A percentile compares a stretch with the other conserved stretches of the same genome.
Evolutionary conservation across 2,797 vertebrate species (phyloP).

Genomic region (Tinamus major): DNA sequence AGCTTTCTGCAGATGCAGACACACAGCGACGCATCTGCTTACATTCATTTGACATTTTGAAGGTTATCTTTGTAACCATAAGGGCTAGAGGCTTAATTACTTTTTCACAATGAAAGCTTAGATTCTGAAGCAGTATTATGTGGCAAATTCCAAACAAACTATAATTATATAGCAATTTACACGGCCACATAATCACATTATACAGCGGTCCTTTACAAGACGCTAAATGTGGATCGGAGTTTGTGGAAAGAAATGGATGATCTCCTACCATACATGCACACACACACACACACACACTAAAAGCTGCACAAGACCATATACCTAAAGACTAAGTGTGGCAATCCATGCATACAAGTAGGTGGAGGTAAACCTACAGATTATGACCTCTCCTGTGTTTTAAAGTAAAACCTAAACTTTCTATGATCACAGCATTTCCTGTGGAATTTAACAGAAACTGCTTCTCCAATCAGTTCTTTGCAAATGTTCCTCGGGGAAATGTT

Average conservation of each 20-base stretch:
- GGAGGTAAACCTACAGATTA: neutral
- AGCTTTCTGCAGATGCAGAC: constrained; percentile 27
- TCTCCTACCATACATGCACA: rapidly evolving
- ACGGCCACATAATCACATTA: neutral
- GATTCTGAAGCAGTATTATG: constrained; percentile 37
- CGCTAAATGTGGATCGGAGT: neutral
- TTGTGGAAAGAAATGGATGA: neutral
- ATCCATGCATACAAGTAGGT: neutral
- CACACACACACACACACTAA: neutral
- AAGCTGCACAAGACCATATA: neutral
- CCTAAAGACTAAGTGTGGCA: neutral
- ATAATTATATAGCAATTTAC: constrained; percentile 36
- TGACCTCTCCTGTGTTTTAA: neutral
- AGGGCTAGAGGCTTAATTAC: constrained; percentile 55
- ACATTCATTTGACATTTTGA: constrained; percentile 55
- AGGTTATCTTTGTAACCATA: constrained; percentile 64
- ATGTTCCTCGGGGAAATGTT: constrained; percentile 56
- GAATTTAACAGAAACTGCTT: constrained; percentile 37
- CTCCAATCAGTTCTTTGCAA: neutral
- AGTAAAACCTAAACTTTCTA: constrained; percentile 1
- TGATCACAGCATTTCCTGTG: neutral
- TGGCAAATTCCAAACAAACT: constrained; percentile 29
- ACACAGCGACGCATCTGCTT: constrained; percentile 37
- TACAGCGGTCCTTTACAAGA: neutral
- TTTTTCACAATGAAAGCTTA: constrained; percentile 41